These are phyloP conservation scores for Melolontha melolontha DNA, from an alignment of 2,888 invertebrate genomes.

Conservation along the genomic window DNA sequence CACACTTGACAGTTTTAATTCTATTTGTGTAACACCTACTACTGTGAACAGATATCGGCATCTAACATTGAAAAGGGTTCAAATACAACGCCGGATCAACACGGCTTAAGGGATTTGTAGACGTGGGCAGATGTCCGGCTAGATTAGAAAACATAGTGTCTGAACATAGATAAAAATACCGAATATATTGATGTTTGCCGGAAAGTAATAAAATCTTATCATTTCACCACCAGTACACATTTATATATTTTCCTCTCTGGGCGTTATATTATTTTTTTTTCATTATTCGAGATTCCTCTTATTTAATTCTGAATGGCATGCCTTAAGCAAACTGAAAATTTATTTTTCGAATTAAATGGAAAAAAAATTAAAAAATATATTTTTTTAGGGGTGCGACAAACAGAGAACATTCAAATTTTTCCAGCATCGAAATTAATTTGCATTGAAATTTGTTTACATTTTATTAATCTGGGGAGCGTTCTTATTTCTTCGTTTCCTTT, in stretches of 20 bases:
- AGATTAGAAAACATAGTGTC: conserved; percentile 8
- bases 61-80: conserved; percentile 17
- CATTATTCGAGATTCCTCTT: no score
- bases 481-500: not conserved
- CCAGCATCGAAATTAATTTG: not conserved
- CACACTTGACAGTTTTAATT: conserved; percentile 3
- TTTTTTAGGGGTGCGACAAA: no score
- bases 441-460: conserved; percentile 12
- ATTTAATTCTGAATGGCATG: no score
- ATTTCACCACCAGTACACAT: no score
- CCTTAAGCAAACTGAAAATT: no score
- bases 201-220: not conserved
- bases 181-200: conserved; percentile 5
- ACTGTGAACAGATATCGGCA: conserved; percentile 1
- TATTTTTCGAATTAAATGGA: no score
- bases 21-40: conserved; percentile 10
- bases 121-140: conserved; percentile 6
- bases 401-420: not conserved
- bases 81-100: not conserved
- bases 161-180: conserved; percentile 3
- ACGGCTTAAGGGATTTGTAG: conserved; percentile 1
- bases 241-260: no score
- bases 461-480: not conserved
- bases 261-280: no score
- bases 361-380: no score